Conservation (phyloP, 2,113 vertebrate species). For the Athene cunicularia region DNA sequence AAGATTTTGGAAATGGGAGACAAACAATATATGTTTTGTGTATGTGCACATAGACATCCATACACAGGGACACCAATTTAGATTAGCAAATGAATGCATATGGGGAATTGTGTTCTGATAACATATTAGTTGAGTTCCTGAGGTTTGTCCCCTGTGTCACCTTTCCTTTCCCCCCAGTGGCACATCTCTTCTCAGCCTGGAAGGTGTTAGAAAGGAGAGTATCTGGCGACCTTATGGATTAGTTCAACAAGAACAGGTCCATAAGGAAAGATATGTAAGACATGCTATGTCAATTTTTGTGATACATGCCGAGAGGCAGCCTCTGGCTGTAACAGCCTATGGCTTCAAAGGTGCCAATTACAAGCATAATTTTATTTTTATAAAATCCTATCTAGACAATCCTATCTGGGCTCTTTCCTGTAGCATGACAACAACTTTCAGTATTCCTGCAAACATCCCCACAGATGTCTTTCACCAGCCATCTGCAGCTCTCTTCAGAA, state of each 20-base stretch:
- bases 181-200: background rate
- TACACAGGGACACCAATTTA: rapidly evolving
- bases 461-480: background rate
- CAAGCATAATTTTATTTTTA: background rate
- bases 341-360: background rate
- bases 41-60: background rate
- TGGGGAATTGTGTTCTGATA: background rate
- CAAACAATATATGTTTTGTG: background rate
- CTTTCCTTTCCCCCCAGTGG: background rate
- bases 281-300: background rate
- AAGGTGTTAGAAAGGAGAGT: background rate
- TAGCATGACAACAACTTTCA: background rate
- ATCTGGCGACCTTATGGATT: background rate
- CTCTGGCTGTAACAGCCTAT: background rate
- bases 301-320: background rate
- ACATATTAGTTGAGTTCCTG: background rate
- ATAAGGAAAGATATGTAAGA: background rate
- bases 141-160: background rate
- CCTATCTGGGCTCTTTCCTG: background rate
- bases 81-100: background rate
- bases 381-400: background rate
- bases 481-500: background rate
- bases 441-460: background rate
- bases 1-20: background rate
- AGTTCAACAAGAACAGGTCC: background rate